These are phyloP conservation scores for Drosophila falleni DNA, from an alignment of 2,888 invertebrate genomes.

Conservation along the genomic window DNA sequence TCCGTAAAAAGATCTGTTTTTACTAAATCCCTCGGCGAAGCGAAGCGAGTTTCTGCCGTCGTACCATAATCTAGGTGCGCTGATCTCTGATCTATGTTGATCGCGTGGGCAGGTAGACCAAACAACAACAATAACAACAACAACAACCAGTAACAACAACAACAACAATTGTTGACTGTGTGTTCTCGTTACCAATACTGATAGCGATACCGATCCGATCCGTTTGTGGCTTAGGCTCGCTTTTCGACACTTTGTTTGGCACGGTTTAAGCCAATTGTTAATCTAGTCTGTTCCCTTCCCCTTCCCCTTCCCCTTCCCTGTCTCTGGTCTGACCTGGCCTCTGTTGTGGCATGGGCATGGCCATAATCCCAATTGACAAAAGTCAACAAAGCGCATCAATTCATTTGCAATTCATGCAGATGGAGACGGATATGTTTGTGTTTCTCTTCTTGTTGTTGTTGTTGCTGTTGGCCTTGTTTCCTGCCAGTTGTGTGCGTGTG, in stretches of 20 bases:
- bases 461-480: slow-evolving; percentile 42
- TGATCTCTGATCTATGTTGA: slow-evolving; percentile 64
- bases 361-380: slow-evolving; percentile 82
- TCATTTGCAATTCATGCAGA: slow-evolving; percentile 80
- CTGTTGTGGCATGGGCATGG: slow-evolving; percentile 41
- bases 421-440: slow-evolving; percentile 37
- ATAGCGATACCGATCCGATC: slow-evolving; percentile 48
- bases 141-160: slow-evolving; percentile 18
- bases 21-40: slow-evolving; percentile 72
- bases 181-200: slow-evolving; percentile 33
- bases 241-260: slow-evolving; percentile 82
- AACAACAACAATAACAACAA: slow-evolving; percentile 14
- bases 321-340: not conserved
- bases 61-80: slow-evolving; percentile 62
- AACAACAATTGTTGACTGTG: slow-evolving; percentile 28
- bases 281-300: too few species aligned
- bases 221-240: slow-evolving; percentile 74
- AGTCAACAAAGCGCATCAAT: slow-evolving; percentile 83
- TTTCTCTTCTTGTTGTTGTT: slow-evolving; percentile 19
- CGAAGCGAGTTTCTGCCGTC: slow-evolving; percentile 29
- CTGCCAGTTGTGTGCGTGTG: slow-evolving; percentile 10
- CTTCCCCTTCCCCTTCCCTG: too few species aligned
- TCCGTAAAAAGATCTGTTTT: slow-evolving; percentile 79
- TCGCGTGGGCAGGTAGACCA: slow-evolving; percentile 64
- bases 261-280: slow-evolving; percentile 80